Percentiles rank a stretch among this genome's conserved stretches.
Conservation (phyloP, 2,888 invertebrate genomes). For the Habroteleia sp. region DNA sequence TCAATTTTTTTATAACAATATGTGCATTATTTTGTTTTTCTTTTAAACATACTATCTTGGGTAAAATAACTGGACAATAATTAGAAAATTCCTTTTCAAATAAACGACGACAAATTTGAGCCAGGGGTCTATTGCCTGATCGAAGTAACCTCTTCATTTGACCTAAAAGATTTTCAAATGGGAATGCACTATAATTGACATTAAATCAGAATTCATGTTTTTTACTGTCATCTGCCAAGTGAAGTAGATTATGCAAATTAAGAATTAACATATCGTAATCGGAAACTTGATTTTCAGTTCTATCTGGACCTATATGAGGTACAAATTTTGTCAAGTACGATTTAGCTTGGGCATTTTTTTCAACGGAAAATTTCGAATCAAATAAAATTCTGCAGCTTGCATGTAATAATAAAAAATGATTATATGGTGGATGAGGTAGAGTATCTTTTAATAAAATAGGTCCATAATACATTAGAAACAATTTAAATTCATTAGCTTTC, state of each 20-base stretch:
- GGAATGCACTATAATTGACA: conserved; percentile 45
- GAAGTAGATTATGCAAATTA: conserved; percentile 71
- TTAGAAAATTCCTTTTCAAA: conserved; percentile 10
- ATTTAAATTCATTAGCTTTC: conserved; percentile 67
- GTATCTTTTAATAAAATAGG: conserved; percentile 63
- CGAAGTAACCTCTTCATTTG: conserved; percentile 51
- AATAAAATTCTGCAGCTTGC: conserved; percentile 62
- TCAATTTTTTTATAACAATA: conserved; percentile 9
- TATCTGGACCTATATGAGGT: conserved; percentile 39
- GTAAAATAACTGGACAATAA: background rate
- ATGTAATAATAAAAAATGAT: conserved; percentile 67
- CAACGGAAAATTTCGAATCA: background rate
- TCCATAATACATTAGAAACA: conserved; percentile 67
- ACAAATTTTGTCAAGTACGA: conserved; percentile 68
- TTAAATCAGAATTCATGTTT: conserved; percentile 38
- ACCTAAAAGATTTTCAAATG: conserved; percentile 59
- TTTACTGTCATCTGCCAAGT: conserved; percentile 60
- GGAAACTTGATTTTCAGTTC: conserved; percentile 57
- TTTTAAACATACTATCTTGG: background rate
- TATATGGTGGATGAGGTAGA: conserved; percentile 51
- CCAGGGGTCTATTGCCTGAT: conserved; percentile 50
- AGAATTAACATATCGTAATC: conserved; percentile 55
- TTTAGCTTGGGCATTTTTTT: conserved; percentile 56
- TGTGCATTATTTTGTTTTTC: background rate
- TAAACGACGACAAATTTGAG: conserved; percentile 60